These are phyloP conservation scores for Odontamblyopus lacepedii DNA, from an alignment of 2,797 vertebrate species.

Conservation along the genomic window DNA sequence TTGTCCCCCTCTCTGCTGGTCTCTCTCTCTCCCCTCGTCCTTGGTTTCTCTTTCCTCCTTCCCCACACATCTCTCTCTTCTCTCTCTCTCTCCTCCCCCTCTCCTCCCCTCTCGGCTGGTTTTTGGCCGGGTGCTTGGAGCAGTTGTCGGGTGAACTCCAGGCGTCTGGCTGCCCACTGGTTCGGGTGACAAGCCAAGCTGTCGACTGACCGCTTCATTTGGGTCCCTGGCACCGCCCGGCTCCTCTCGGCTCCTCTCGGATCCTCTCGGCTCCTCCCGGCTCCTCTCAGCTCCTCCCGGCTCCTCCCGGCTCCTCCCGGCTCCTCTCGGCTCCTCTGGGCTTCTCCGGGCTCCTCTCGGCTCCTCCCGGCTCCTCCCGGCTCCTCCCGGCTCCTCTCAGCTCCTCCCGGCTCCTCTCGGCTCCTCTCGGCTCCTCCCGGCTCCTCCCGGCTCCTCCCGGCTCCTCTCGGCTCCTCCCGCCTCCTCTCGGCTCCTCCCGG, in stretches of 20 bases:
- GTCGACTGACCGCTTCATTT: constrained; percentile 78
- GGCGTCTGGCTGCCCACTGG: constrained; percentile 63
- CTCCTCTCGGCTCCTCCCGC: constrained; percentile 12
- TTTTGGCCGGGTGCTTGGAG: background rate
- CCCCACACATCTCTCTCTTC: too few relatives aligned
- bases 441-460: constrained; percentile 32
- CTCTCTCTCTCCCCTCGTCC: background rate
- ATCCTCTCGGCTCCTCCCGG: too few relatives aligned
- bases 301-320: constrained; percentile 32
- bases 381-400: constrained; percentile 15
- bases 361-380: constrained; percentile 43
- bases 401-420: constrained; percentile 14
- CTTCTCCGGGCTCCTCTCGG: background rate
- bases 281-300: too few relatives aligned
- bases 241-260: background rate
- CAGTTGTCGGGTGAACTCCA: constrained; percentile 71
- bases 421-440: constrained; percentile 30
- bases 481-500: constrained; percentile 30
- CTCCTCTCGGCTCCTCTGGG: constrained; percentile 17
- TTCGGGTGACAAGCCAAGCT: constrained; percentile 75
- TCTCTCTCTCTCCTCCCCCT: background rate
- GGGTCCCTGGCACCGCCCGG: constrained; percentile 52
- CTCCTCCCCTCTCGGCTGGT: background rate
- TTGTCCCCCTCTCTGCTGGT: too few relatives aligned
- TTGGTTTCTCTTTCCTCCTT: too few relatives aligned